Evolutionary conservation across 2,113 vertebrate species (phyloP).

Genomic region (Eurypyga helias): DNA sequence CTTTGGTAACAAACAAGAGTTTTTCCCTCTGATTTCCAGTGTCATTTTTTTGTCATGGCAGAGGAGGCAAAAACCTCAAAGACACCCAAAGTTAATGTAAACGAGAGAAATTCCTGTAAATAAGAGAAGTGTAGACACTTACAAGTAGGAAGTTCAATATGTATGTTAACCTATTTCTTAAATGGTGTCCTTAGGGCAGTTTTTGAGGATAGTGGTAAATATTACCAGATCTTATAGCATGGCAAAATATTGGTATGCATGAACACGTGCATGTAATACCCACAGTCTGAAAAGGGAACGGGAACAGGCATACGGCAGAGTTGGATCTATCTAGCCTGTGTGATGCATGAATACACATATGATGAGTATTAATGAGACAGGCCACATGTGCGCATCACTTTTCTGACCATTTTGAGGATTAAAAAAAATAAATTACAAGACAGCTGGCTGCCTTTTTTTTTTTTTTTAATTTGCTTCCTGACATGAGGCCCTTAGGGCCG

Average conservation of each 20-base stretch:
- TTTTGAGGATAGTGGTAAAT: neutral
- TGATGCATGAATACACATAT: conserved; percentile 23
- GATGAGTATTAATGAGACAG: conserved; percentile 41
- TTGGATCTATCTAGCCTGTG: neutral
- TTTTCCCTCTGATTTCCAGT: neutral
- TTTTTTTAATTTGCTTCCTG: conserved; percentile 11
- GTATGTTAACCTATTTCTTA: neutral
- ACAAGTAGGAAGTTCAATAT: neutral
- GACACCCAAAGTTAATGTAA: neutral
- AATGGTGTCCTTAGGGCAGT: neutral
- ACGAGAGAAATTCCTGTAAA: neutral
- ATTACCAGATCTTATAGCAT: neutral
- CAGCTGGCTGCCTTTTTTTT: conserved; percentile 48
- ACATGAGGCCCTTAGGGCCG: neutral
- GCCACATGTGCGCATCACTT: conserved; percentile 45
- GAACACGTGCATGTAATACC: neutral
- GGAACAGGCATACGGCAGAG: neutral
- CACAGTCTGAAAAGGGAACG: neutral
- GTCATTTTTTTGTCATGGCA: neutral
- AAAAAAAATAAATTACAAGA: neutral
- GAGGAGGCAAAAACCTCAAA: neutral
- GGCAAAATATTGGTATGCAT: neutral
- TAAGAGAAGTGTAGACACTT: neutral
- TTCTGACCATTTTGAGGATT: conserved; percentile 40
- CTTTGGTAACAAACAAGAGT: neutral